phyloP scores from a whole-genome alignment of 2,797 vertebrate genomes.

The Buceros bicornis region DNA sequence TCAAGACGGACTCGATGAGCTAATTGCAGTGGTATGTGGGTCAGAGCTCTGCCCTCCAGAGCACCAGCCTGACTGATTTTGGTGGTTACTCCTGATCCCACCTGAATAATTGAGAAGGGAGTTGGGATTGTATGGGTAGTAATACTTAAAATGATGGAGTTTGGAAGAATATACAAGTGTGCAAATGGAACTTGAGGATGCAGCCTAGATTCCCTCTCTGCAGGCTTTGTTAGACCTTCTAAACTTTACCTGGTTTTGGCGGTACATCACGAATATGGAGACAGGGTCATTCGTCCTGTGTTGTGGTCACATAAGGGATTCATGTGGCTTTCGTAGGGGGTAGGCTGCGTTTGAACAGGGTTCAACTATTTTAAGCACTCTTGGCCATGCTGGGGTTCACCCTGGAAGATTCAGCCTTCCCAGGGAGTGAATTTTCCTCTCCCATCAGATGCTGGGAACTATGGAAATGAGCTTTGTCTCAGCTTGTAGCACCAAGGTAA shows the following conservation, averaged over 20 bases:
- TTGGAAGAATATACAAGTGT: background rate
- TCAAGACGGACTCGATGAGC: background rate
- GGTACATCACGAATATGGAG: slow-evolving; percentile 61
- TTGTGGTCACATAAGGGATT: background rate
- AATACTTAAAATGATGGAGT: background rate
- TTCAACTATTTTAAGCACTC: background rate
- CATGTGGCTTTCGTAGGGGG: background rate
- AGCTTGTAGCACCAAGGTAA: background rate
- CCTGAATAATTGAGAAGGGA: slow-evolving; percentile 2
- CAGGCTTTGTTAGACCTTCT: slow-evolving; percentile 59
- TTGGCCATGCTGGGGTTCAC: background rate
- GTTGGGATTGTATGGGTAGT: background rate
- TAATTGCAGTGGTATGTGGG: slow-evolving; percentile 19
- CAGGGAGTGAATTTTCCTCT: background rate
- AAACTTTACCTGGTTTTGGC: slow-evolving; percentile 80
- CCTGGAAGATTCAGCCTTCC: background rate
- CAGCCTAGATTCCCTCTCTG: slow-evolving; percentile 11
- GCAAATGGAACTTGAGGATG: background rate
- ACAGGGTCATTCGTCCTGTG: slow-evolving; percentile 43
- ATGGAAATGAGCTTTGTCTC: background rate
- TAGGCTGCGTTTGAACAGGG: background rate
- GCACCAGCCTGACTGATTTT: background rate
- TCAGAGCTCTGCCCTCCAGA: slow-evolving; percentile 1
- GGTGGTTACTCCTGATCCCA: background rate
- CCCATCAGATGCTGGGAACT: background rate